Percentiles rank a stretch among this genome's conserved stretches.
Conservation (phyloP, 2,797 vertebrate genomes). For the Sitta carolinensis region DNA sequence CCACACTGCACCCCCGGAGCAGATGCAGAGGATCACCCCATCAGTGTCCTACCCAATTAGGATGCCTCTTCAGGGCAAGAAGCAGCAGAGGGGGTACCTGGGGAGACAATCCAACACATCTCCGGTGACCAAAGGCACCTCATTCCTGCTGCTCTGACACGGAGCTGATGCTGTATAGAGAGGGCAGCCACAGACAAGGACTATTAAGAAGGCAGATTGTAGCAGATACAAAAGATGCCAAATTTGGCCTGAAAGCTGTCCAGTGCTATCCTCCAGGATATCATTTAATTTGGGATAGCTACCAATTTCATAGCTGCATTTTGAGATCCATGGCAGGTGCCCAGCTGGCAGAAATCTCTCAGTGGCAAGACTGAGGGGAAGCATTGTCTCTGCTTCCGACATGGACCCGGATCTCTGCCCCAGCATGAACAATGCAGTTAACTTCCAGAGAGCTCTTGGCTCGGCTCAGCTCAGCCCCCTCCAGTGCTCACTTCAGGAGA, state of each 20-base stretch:
- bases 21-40: background rate
- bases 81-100: background rate
- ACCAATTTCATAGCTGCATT: background rate
- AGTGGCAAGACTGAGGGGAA: background rate
- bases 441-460: conserved; percentile 1
- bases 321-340: background rate
- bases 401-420: rapidly evolving
- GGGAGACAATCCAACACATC: background rate
- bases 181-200: background rate
- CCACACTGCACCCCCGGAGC: rapidly evolving
- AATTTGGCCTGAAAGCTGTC: background rate
- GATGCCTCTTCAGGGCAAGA: background rate
- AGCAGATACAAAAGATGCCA: background rate
- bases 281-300: background rate
- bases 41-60: rapidly evolving
- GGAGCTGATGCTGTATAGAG: background rate
- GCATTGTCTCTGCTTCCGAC: background rate
- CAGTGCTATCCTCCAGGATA: background rate
- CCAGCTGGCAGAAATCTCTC: background rate
- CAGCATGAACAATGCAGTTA: background rate
- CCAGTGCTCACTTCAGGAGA: background rate
- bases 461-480: background rate
- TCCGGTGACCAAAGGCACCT: background rate
- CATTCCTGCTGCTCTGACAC: background rate
- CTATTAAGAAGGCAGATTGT: background rate